A percentile compares a stretch with the other conserved stretches of the same genome.
phyloP scores from a whole-genome alignment of 2,888 invertebrate genomes.

The Polydrusus pterygomalis region DNA sequence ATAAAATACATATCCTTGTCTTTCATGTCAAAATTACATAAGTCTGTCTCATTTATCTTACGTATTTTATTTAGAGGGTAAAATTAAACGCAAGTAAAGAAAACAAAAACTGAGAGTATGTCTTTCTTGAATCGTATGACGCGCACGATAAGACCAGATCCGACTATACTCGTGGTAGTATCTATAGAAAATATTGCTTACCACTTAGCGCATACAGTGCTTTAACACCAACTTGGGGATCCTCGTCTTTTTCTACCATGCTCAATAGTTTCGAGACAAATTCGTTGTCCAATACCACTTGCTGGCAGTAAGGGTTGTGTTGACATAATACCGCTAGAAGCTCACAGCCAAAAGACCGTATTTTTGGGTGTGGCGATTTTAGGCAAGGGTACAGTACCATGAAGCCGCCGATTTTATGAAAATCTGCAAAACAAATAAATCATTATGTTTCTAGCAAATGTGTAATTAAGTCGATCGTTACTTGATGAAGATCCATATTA shows the following conservation, averaged over 20 bases:
- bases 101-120: too few species aligned
- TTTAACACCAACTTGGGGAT: conserved; percentile 79
- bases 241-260: conserved; percentile 75
- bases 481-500: too few species aligned
- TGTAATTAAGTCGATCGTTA: too few species aligned
- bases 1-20: too few species aligned
- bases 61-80: too few species aligned
- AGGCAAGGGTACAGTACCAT: conserved; percentile 81
- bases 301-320: conserved; percentile 90
- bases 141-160: too few species aligned
- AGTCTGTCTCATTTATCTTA: too few species aligned
- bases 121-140: too few species aligned
- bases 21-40: too few species aligned
- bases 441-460: too few species aligned
- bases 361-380: conserved; percentile 76
- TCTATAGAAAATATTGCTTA: conserved; percentile 69
- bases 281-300: conserved; percentile 79
- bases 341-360: conserved; percentile 80
- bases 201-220: conserved; percentile 88
- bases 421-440: conserved; percentile 75
- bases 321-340: conserved; percentile 87
- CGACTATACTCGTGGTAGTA: too few species aligned
- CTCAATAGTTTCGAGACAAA: conserved; percentile 79
- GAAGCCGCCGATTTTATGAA: conserved; percentile 89
- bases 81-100: too few species aligned